Evolutionary conservation across 1,140 invertebrate genomes (phyloP), one percentile per base, ranked within the genome.

Genomic region (Sweltsa coloradensis): DNA sequence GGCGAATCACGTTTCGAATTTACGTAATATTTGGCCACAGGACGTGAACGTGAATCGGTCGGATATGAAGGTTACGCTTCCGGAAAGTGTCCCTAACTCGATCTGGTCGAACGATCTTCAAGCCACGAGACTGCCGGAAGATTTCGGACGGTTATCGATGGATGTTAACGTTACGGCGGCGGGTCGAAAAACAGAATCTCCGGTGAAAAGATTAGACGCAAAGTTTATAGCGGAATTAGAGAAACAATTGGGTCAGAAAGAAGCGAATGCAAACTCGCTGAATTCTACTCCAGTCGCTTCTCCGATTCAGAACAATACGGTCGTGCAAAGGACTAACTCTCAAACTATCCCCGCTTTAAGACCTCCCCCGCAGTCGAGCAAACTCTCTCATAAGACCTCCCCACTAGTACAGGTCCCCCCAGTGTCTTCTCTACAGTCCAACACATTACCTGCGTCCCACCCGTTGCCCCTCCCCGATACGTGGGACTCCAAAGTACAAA

Each of bases 191-290:
- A 13, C 27, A 3, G n/a, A 34, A 21, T 45, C 31, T 31, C 39
- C 36, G 16, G 23, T 59, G 0, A 63, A 63, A 11, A 71, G 67
- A 51, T 50, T 77, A n/a, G 75, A 78, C 55, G 60, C 71, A 1
- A 64, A 61, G 2, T 78, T 80, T 41, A 62, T 79, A 5, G 70
- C 70, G 0, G 76, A 79, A 51, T 55, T 79, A 34, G 76, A 79
- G 54, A 79, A 79, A 51, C 72, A 72, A 50, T 58, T 80, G 21
- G 71, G 69, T 0, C 63, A 67, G 25, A 70, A 68, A 39, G 73
- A 78, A 40, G 63, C 69, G 14, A 47, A 53, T 31, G 62, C 75
- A 47, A 72, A 74, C 55, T 70, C 68, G 2, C 64, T 65, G 41
- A 57, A n/a, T n/a, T n/a, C n/a, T n/a, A n/a, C n/a, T n/a, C n/a